Percentiles rank a stretch among this genome's conserved stretches.
phyloP scores from a whole-genome alignment of 2,113 vertebrate species.

The Gymnarchus niloticus region DNA sequence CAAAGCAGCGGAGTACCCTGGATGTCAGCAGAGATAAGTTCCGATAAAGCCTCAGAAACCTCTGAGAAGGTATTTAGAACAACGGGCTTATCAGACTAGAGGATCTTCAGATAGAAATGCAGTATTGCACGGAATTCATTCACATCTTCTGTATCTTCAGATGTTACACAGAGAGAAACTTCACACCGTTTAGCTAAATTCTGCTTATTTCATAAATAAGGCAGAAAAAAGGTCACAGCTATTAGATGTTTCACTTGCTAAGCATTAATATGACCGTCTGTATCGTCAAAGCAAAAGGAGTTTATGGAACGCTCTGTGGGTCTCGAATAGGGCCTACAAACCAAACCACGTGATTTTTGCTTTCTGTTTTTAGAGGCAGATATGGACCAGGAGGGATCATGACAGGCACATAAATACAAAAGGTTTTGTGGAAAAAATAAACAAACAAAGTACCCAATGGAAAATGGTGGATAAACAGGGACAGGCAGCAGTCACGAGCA shows the following conservation, averaged over 20 bases:
- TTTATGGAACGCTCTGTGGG: not conserved
- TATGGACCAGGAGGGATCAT: not conserved
- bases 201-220: constrained; percentile 37
- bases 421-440: not conserved
- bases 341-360: constrained; percentile 38
- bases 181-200: constrained; percentile 39
- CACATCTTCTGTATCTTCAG: constrained; percentile 31
- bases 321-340: constrained; percentile 12
- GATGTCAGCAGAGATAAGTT: not conserved
- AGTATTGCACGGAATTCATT: constrained; percentile 20
- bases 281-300: not conserved
- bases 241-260: no score
- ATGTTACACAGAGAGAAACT: constrained; percentile 23
- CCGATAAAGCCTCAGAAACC: not conserved
- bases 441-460: not conserved
- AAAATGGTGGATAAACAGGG: not conserved
- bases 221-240: constrained; percentile 12
- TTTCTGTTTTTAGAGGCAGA: not conserved
- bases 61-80: not conserved
- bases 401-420: not conserved
- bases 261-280: not conserved
- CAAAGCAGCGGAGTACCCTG: not conserved
- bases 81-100: not conserved
- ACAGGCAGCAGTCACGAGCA: not conserved
- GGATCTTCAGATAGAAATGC: not conserved